Base-by-base conservation (phyloP, 64 coral and sea anemone species). In the Anthopleura sola region DNA sequence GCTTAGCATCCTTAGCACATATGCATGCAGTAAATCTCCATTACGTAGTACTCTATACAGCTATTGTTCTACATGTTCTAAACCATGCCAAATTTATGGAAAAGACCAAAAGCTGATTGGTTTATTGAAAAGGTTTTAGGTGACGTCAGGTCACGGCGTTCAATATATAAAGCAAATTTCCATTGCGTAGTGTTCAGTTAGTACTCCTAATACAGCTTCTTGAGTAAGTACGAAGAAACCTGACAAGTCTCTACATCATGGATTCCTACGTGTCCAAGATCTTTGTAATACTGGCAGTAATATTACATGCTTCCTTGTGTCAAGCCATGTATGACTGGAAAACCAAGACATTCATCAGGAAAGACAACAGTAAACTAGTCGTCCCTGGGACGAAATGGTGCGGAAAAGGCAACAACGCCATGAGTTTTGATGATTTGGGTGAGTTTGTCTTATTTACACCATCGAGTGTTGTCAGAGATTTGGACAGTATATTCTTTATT, bases 361-460 rank as follows among this genome's bases (percentile, higher is more conserved):
- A 44, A 24, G 19, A 38, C 36, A 44, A 79, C 76, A 38, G 44
- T 23, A 71, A 71, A 13, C 24, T 79, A 3, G 37, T 90, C 28
- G 16, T 84, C 31, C 62, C 69, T 19, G 88, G 88, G 0, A 90
- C 88, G n/a, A 90, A 78, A 68, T 90, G 81, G 81, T 84, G 81
- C 51, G 88, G 88, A 11, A 66, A 66, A 56, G 88, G 82, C 17
- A 85, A 90, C 50, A 74, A 39, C 19, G 88, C 88, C 8, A 76
- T 37, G 12, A 76, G 58, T 16, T 90, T 69, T 54, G 24, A 84
- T 28, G 88, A 90, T 60, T 17, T 90, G 20, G 88, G 88, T 90
- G 24, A 47, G 88, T 71, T 8, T 10, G 9, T 69, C 28, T 71
- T 29, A 33, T 17, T 33, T 32, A 34, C 29, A 62, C 5, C 1